Evolutionary conservation across 1,140 invertebrate species (phyloP), one percentile per base, ranked within the genome.

Genomic region (Cydia splendana): DNA sequence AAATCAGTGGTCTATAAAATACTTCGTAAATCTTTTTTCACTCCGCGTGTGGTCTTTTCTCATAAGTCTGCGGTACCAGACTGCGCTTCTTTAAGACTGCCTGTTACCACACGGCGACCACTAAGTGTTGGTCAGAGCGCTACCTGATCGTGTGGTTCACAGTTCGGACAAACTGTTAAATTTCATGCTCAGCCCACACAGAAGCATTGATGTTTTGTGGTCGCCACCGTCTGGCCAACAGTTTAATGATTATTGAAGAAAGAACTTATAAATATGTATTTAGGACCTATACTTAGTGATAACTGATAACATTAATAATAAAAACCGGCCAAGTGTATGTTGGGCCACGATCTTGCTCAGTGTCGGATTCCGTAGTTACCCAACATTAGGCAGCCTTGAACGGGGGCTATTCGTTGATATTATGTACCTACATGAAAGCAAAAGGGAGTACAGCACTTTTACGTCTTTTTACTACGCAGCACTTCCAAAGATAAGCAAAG

Each of bases 101-200:
- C 4, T 34, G 65, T n/a, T n/a, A 69, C 65, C 65, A 34, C 65
- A 69, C n/a, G 0, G 13, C 24, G 30, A 69, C 65, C 65, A 69
- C 65, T 34, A 65, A 65, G 20, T 28, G 20, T 30, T 34, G 65
- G 28, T 10, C 7, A 2, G 38, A 42, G 38, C 38, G 18, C 15
- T 69, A 15, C 65, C 30, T 15, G 65, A n/a, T 38, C 65, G 13
- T 30, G 65, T 20, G 24, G 65, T 34, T 34, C 12, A 34, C 13
- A 38, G 12, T 69, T 34, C 65, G 30, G 65, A 69, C 65, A 28
- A 65, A 65, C 65, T 69, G 28, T 69, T 69, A 65, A 65, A 65
- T 69, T 65, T 65, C 65, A 65, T 69, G 28, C 12, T 4, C 65
- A 34, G 24, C 65, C 65, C 28, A 15, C 65, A 69, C 65, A 34